Conservation (phyloP, 92 coral and sea anemone species). For the Palythoa grandiflora region DNA sequence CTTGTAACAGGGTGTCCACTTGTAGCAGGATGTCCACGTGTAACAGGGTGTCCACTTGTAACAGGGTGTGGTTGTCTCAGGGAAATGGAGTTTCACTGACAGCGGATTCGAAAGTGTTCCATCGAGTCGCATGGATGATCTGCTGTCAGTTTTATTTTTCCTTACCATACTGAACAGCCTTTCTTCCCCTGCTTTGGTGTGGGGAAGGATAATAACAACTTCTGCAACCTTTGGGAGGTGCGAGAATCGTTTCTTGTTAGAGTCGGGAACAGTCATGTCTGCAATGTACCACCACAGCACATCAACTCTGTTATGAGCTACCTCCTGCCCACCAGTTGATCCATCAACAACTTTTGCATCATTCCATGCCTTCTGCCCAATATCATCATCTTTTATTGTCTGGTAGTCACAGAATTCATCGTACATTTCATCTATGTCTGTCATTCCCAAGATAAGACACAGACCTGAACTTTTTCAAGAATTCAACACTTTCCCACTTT, state of each 20-base stretch:
- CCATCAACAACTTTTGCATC: constrained; percentile 65
- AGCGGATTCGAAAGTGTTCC: constrained; percentile 48
- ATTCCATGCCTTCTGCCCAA: constrained; percentile 57
- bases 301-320: constrained; percentile 42
- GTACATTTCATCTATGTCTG: constrained; percentile 45
- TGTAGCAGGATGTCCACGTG: no score
- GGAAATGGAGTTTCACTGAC: constrained; percentile 33
- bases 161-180: constrained; percentile 35
- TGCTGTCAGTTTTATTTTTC: constrained; percentile 45
- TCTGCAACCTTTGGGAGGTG: constrained; percentile 36
- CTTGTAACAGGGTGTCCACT: no score
- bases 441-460: constrained; percentile 33
- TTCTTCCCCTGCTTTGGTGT: constrained; percentile 29
- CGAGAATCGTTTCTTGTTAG: constrained; percentile 14
- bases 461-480: constrained; percentile 43
- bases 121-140: constrained; percentile 44
- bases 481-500: constrained; percentile 63
- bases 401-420: constrained; percentile 70
- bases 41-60: constrained; percentile 8
- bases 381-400: constrained; percentile 51
- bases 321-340: constrained; percentile 37
- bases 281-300: constrained; percentile 33
- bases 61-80: constrained; percentile 51
- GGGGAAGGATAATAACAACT: not conserved
- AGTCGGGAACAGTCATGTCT: not conserved